These are phyloP conservation scores for Mythimna pallens DNA, from an alignment of 2,888 invertebrate species.

Conservation along the genomic window DNA sequence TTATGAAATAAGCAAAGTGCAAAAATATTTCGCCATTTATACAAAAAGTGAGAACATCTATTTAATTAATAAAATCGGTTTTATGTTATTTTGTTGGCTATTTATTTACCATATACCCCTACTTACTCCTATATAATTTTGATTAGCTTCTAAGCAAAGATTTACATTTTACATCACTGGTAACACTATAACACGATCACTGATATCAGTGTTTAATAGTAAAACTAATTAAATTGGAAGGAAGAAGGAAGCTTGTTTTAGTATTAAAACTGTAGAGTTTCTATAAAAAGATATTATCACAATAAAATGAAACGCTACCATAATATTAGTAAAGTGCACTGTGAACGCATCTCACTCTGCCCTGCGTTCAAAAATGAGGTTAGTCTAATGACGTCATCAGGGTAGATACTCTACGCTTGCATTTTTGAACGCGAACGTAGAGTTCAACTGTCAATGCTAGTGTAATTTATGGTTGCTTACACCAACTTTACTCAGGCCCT, in stretches of 20 bases:
- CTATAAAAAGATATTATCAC: not conserved
- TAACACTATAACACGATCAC: not conserved
- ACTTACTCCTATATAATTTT: not conserved
- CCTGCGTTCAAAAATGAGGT: too few species aligned
- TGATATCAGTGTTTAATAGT: not conserved
- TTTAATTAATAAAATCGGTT: slow-evolving; percentile 35
- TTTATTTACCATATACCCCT: not conserved
- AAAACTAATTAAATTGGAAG: not conserved
- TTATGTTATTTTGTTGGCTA: slow-evolving; percentile 3
- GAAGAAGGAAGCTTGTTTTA: not conserved
- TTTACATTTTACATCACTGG: not conserved
- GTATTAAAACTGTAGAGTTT: not conserved
- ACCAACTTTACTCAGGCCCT: too few species aligned
- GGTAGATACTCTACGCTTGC: too few species aligned
- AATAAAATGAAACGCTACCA: not conserved
- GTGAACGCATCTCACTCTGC: slow-evolving; percentile 36
- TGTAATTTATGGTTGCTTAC: too few species aligned
- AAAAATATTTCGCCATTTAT: slow-evolving; percentile 1
- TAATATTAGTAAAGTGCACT: not conserved
- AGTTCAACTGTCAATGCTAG: too few species aligned
- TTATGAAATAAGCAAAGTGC: not conserved
- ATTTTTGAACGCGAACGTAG: too few species aligned
- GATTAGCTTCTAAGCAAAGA: not conserved
- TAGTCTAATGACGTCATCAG: too few species aligned
- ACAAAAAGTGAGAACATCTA: not conserved